phyloP scores from a whole-genome alignment of 2,113 vertebrate species.

The Otolemur garnettii region DNA sequence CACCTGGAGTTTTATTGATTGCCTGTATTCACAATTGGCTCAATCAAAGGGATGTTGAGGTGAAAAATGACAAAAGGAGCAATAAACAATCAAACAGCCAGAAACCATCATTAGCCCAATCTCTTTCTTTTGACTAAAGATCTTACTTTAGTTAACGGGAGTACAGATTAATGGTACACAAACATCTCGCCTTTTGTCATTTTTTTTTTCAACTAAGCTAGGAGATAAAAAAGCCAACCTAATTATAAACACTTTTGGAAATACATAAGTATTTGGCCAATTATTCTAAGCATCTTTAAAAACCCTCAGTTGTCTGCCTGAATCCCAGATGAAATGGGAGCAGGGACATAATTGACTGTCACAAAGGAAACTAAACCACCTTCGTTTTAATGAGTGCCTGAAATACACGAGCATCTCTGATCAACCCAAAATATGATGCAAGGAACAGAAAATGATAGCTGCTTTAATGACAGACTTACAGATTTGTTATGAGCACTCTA shows the following conservation, averaged over 20 bases:
- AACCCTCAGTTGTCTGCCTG: conserved; percentile 18
- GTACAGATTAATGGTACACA: conserved; percentile 77
- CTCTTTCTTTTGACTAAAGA: conserved; percentile 76
- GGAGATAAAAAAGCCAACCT: conserved; percentile 59
- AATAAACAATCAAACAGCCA: conserved; percentile 77
- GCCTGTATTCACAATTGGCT: conserved; percentile 73
- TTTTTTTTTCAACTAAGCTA: conserved; percentile 72
- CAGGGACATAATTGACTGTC: not conserved
- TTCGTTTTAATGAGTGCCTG: conserved; percentile 66
- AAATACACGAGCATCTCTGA: conserved; percentile 32
- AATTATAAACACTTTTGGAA: conserved; percentile 72
- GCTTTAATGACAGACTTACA: not conserved
- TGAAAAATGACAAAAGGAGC: conserved; percentile 77
- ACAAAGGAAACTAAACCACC: not conserved
- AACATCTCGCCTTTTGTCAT: conserved; percentile 76
- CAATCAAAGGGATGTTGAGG: conserved; percentile 63
- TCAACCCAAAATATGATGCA: not conserved
- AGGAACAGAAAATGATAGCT: not conserved
- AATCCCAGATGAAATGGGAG: conserved; percentile 46
- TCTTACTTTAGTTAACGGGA: conserved; percentile 75
- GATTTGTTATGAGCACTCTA: not conserved
- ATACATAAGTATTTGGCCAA: conserved; percentile 62
- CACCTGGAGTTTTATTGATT: conserved; percentile 81
- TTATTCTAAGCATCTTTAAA: conserved; percentile 67
- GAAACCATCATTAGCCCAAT: conserved; percentile 75